Conservation (phyloP, 2,888 invertebrate species). For the Agonopterix subpropinquella region DNA sequence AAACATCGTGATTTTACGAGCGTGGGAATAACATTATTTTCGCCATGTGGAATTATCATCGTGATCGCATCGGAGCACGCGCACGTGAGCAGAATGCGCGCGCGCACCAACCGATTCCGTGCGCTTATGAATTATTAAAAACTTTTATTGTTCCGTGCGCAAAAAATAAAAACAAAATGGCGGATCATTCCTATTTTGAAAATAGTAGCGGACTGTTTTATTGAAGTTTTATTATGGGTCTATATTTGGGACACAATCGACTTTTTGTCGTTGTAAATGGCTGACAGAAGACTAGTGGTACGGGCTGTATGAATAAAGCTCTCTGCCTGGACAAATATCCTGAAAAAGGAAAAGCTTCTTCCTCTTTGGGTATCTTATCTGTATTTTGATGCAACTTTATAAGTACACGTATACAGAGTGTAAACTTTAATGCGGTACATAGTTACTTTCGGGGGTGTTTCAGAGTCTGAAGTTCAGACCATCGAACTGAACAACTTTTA, state of each 20-base stretch:
- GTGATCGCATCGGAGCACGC: conserved; percentile 40
- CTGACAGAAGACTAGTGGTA: background rate
- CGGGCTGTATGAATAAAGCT: no score
- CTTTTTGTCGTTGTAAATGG: conserved; percentile 17
- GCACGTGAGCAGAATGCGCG: conserved; percentile 60
- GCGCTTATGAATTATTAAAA: conserved; percentile 70
- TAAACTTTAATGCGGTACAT: no score
- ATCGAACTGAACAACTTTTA: no score
- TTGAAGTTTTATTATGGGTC: conserved; percentile 54
- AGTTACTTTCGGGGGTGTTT: no score
- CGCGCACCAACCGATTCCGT: conserved; percentile 20
- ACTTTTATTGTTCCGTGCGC: conserved; percentile 62
- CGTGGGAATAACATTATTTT: conserved; percentile 68
- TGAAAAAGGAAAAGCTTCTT: no score
- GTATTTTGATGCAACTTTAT: no score
- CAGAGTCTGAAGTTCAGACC: no score
- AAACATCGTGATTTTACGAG: conserved; percentile 59
- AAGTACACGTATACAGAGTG: no score
- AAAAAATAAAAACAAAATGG: conserved; percentile 50
- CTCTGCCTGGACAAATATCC: no score
- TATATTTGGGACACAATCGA: conserved; percentile 60
- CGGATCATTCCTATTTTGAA: conserved; percentile 60
- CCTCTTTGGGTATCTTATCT: no score
- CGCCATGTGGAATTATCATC: conserved; percentile 47
- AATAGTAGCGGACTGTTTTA: conserved; percentile 58